These are phyloP conservation scores for Burhinus bistriatus DNA, from an alignment of 2,113 vertebrate species.

Conservation along the genomic window DNA sequence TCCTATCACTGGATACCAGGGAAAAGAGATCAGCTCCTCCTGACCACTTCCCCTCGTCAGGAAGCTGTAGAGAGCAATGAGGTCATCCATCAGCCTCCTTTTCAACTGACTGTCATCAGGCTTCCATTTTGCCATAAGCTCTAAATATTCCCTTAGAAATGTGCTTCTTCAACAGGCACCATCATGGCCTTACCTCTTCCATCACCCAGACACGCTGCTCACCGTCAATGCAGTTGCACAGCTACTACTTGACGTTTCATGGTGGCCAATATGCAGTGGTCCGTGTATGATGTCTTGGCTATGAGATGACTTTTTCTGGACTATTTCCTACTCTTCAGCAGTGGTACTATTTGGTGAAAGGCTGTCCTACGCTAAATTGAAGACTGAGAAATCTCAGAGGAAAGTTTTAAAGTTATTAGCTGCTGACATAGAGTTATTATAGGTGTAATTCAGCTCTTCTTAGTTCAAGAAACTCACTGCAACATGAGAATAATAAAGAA, in stretches of 20 bases:
- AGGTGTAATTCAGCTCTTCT: background rate
- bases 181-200: background rate
- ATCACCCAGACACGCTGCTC: background rate
- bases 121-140: background rate
- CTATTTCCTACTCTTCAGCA: background rate
- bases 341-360: background rate
- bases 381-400: background rate
- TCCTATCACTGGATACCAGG: background rate
- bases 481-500: background rate
- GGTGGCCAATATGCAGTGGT: accelerated
- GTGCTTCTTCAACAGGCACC: background rate
- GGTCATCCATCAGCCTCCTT: background rate
- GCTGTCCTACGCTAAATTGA: background rate
- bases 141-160: background rate
- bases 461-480: background rate
- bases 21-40: background rate
- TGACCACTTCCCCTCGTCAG: background rate
- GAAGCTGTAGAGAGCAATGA: background rate
- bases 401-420: background rate
- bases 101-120: background rate
- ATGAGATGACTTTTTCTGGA: background rate
- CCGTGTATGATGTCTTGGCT: background rate
- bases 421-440: background rate
- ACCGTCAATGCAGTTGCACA: background rate
- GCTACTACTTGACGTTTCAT: background rate